Percentiles rank a stretch among this genome's conserved stretches.
These are phyloP conservation scores for Hesperia comma DNA, from an alignment of 2,888 invertebrate genomes.

Conservation along the genomic window DNA sequence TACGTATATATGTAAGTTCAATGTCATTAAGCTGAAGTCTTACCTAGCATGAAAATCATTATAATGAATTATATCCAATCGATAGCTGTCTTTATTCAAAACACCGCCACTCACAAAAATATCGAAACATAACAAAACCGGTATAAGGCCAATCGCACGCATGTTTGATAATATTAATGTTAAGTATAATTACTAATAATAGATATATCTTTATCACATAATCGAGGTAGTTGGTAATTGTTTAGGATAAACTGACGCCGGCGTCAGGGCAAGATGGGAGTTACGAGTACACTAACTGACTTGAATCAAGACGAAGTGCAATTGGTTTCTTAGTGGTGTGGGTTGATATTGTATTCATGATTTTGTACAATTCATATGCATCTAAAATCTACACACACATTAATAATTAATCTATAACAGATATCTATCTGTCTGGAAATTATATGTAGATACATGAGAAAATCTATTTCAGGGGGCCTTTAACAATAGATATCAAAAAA, in stretches of 20 bases:
- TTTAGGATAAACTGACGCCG: constrained; percentile 3
- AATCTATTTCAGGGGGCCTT: too few relatives aligned
- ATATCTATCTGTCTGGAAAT: too few relatives aligned
- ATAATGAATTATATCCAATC: constrained; percentile 80
- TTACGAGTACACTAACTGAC: constrained; percentile 1
- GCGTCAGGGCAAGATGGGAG: constrained; percentile 9
- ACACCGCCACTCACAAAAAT: constrained; percentile 50
- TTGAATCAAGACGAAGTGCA: background rate
- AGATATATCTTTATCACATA: constrained; percentile 1
- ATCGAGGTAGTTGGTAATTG: constrained; percentile 14
- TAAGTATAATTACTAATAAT: background rate
- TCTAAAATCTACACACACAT: too few relatives aligned
- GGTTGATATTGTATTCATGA: too few relatives aligned
- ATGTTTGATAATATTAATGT: background rate
- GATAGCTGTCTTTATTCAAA: constrained; percentile 60
- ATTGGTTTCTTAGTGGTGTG: too few relatives aligned
- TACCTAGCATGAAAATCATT: constrained; percentile 83
- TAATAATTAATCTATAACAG: too few relatives aligned
- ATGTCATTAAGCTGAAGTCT: constrained; percentile 38
- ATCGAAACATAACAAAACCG: constrained; percentile 8
- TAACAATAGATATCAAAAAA: too few relatives aligned
- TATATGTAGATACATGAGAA: too few relatives aligned
- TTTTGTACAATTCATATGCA: too few relatives aligned
- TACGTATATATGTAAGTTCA: too few relatives aligned
- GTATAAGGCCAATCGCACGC: background rate